Evolutionary conservation across 1,140 invertebrate species (phyloP), one percentile per base, ranked within the genome.

Genomic region (Aphelinus certus): DNA sequence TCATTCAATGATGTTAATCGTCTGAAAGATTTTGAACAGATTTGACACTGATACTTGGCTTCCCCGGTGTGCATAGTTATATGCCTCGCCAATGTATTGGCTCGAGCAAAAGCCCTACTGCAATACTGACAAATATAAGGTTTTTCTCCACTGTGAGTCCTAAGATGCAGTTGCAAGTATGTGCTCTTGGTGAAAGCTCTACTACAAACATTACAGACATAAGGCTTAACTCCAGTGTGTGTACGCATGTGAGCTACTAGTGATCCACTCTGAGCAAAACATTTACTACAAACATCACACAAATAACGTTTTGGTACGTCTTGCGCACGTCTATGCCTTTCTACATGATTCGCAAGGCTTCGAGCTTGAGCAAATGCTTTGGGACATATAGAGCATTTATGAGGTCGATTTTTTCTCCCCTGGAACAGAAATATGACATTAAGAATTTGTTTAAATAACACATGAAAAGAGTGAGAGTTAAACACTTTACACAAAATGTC

Each of bases 71-170:
- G 94, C 67, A 93, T 94, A n/a, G 94, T 89, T 61, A 94, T 88
- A 79, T 95, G 95, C 87, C 96, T 94, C 26, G 93, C 94, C n/a
- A 96, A 83, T 1, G 95, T 95, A 2, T 94, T 92, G 84, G 93
- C 92, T 69, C 92, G 90, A 1, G 89, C 88, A 73, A 91, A 91
- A 0, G 86, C 84, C 60, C 88, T 93, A 3, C 92, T 92, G 81
- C 95, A 96, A 42, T 94, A 92, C 45, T 89, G 87, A 82, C 95
- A 96, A 60, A 93, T 86, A 51, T 87, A 90, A n/a, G 86, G 83
- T 70, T 86, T 87, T 69, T 85, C 84, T 7, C 86, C 84, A 7
- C 83, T 87, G 45, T 87, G 84, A 0, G 84, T 86, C 48, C 86
- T 75, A 1, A 87, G 60, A 71, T 88, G 87, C 26, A 87, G 71